Evolutionary conservation across 2,888 invertebrate genomes (phyloP).

Genomic region (Cantharis lateralis): DNA sequence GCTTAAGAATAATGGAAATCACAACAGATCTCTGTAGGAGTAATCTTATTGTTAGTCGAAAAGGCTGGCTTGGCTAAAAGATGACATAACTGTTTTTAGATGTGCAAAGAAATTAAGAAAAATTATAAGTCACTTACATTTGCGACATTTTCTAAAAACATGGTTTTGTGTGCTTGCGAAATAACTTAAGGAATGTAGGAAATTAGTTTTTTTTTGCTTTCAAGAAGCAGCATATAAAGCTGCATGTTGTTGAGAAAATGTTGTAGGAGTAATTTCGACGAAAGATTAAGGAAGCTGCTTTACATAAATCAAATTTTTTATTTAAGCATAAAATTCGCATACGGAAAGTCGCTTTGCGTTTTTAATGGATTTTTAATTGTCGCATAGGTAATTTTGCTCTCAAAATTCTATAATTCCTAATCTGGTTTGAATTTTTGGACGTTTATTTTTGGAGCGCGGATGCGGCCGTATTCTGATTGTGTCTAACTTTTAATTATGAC

Average conservation of each 20-base stretch:
- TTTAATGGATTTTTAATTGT: neutral
- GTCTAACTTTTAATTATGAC: neutral
- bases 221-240: neutral
- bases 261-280: neutral
- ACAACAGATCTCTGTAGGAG: neutral
- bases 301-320: neutral
- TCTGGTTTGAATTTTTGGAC: neutral
- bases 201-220: neutral
- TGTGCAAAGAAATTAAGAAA: neutral
- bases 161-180: neutral
- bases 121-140: neutral
- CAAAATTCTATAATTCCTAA: neutral
- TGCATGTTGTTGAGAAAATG: neutral
- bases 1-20: neutral
- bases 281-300: neutral
- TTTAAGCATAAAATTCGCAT: neutral
- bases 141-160: neutral
- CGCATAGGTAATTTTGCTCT: neutral
- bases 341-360: neutral
- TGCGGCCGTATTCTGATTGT: neutral
- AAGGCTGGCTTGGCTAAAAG: neutral
- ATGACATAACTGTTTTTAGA: neutral
- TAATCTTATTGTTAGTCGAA: neutral
- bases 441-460: too few species aligned
- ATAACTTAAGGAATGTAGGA: neutral